A percentile compares a stretch with the other conserved stretches of the same genome.
phyloP scores from a whole-genome alignment of 2,797 vertebrate species.

The Hybognathus amarus region DNA sequence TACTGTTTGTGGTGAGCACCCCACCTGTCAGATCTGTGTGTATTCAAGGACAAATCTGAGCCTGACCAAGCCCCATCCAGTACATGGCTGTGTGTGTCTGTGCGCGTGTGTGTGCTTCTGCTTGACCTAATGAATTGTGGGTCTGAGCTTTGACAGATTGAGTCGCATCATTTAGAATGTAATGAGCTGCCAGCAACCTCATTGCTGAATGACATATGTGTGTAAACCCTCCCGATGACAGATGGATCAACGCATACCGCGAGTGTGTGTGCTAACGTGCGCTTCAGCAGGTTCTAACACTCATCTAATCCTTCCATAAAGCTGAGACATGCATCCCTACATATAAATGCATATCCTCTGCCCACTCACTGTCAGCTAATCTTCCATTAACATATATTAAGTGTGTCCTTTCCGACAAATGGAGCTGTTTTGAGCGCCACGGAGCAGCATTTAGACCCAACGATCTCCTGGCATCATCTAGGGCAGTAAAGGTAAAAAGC shows the following conservation, averaged over 20 bases:
- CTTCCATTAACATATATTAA: slow-evolving; percentile 51
- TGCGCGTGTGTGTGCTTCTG: slow-evolving; percentile 40
- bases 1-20: slow-evolving; percentile 1
- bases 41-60: slow-evolving; percentile 11
- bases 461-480: slow-evolving; percentile 28
- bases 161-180: slow-evolving; percentile 69
- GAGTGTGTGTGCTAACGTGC: neutral
- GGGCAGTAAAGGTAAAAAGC: slow-evolving; percentile 53
- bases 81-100: slow-evolving; percentile 26
- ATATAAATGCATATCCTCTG: slow-evolving; percentile 1
- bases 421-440: slow-evolving; percentile 33
- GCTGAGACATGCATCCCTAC: slow-evolving; percentile 8
- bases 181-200: slow-evolving; percentile 68
- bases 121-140: slow-evolving; percentile 58
- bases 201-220: slow-evolving; percentile 64
- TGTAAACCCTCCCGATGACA: slow-evolving; percentile 55
- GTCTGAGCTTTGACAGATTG: slow-evolving; percentile 58
- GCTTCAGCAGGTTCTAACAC: slow-evolving; percentile 11
- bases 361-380: slow-evolving; percentile 13
- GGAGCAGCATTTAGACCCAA: slow-evolving; percentile 16
- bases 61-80: slow-evolving; percentile 11
- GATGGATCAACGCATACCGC: slow-evolving; percentile 49
- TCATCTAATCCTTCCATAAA: neutral
- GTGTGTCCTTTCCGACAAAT: slow-evolving; percentile 20
- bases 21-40: slow-evolving; percentile 31